phyloP scores from a whole-genome alignment of 1,140 invertebrate genomes.

The Uloborus diversus region DNA sequence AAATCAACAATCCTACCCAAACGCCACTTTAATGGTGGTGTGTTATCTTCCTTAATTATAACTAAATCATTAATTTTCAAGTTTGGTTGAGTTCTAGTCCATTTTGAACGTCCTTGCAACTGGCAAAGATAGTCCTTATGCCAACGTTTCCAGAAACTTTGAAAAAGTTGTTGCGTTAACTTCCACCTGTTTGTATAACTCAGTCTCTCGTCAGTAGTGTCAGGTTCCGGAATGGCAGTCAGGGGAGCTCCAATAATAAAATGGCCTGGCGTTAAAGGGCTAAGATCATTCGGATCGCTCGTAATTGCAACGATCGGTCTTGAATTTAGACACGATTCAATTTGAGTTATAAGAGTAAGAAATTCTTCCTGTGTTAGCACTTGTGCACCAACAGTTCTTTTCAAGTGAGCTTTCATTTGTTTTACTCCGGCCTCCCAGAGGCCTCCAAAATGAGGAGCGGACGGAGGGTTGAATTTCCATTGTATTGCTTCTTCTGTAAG shows the following conservation, averaged over 20 bases:
- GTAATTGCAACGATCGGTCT: conserved; percentile 60
- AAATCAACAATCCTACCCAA: too few species aligned
- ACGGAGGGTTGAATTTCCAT: conserved; percentile 65
- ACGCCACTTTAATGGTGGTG: too few species aligned
- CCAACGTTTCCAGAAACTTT: too few species aligned
- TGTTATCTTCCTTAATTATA: too few species aligned
- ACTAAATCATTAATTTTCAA: too few species aligned
- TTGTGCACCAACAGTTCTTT: conserved; percentile 13
- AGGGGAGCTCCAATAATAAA: conserved; percentile 8
- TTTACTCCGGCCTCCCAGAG: conserved; percentile 54
- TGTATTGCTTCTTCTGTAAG: neutral
- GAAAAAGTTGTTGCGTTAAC: too few species aligned
- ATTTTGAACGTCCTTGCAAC: too few species aligned
- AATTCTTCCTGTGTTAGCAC: conserved; percentile 60
- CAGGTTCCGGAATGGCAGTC: conserved; percentile 56
- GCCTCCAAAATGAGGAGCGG: conserved; percentile 63
- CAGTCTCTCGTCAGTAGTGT: too few species aligned
- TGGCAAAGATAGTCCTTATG: too few species aligned
- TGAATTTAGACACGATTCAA: conserved; percentile 63
- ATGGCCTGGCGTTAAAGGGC: conserved; percentile 60
- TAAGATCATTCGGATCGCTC: conserved; percentile 61
- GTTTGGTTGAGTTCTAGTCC: too few species aligned
- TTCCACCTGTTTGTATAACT: too few species aligned
- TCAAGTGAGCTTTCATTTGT: conserved; percentile 59
- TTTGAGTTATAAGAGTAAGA: conserved; percentile 59